These are phyloP conservation scores for Tetramorium bicarinatum DNA, from an alignment of 2,888 invertebrate genomes.

Conservation along the genomic window DNA sequence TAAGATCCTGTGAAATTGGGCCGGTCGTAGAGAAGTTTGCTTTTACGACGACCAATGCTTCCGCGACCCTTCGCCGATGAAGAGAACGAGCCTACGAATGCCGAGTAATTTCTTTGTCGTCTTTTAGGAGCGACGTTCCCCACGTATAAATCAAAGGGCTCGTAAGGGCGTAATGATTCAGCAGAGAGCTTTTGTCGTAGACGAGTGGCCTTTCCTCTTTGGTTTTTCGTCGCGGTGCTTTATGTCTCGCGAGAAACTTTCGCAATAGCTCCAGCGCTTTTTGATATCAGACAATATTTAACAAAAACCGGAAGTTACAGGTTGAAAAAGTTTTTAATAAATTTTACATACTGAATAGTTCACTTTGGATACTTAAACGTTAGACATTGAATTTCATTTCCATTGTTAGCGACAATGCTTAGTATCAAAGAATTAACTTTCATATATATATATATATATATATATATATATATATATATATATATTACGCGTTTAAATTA, in stretches of 20 bases:
- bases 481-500: not conserved
- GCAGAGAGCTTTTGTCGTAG: constrained; percentile 75
- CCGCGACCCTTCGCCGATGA: constrained; percentile 42
- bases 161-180: constrained; percentile 79
- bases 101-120: constrained; percentile 78
- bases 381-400: not conserved
- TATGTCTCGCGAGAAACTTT: constrained; percentile 43
- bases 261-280: constrained; percentile 29
- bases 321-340: constrained; percentile 1
- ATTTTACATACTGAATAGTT: constrained; percentile 12
- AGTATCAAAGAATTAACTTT: not conserved
- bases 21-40: constrained; percentile 62
- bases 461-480: too few species aligned
- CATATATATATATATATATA: too few species aligned
- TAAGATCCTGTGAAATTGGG: constrained; percentile 45
- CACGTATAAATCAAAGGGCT: constrained; percentile 81
- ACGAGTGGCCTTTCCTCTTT: constrained; percentile 66
- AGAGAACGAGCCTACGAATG: constrained; percentile 70
- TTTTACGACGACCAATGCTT: constrained; percentile 60
- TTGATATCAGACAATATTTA: constrained; percentile 22
- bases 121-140: constrained; percentile 72
- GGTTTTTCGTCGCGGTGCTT: constrained; percentile 59
- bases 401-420: not conserved
- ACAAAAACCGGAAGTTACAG: constrained; percentile 17
- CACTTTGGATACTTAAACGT: not conserved